Conservation (phyloP, 1,140 invertebrate genomes). For the Leptopilina boulardi region DNA sequence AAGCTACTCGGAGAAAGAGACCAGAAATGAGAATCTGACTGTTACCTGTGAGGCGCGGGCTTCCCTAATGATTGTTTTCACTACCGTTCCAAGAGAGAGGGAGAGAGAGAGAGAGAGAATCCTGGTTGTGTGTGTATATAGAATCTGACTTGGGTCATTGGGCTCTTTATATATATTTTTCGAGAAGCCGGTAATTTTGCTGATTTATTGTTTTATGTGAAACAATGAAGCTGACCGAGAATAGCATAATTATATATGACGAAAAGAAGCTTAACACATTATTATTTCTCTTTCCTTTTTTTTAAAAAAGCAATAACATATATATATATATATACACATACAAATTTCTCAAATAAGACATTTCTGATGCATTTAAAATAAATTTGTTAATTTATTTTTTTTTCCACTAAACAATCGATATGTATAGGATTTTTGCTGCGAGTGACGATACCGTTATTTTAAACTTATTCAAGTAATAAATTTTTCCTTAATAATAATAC, state of each 20-base stretch:
- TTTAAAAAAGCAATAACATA: not conserved
- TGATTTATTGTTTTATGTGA: constrained; percentile 32
- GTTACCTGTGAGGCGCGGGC: not conserved
- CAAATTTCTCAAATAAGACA: constrained; percentile 15
- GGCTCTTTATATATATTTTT: constrained; percentile 24
- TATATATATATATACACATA: too few relatives aligned
- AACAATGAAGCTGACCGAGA: constrained; percentile 18
- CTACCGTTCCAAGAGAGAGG: constrained; percentile 28
- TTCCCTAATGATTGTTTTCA: constrained; percentile 26
- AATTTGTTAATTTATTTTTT: not conserved
- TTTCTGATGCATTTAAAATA: constrained; percentile 11
- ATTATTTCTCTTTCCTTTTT: constrained; percentile 20
- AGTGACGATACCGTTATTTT: too few relatives aligned
- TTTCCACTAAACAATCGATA: constrained; percentile 14
- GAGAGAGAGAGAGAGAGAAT: too few relatives aligned
- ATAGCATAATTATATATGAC: constrained; percentile 21
- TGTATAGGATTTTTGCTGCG: not conserved
- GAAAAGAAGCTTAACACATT: constrained; percentile 27
- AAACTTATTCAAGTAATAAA: too few relatives aligned
- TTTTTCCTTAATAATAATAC: too few relatives aligned
- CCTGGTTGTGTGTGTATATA: not conserved
- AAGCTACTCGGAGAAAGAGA: not conserved
- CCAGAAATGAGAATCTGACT: constrained; percentile 22
- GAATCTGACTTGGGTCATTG: constrained; percentile 14
- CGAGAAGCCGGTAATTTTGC: constrained; percentile 20